Conservation (phyloP, 2,113 vertebrate genomes). For the Chaetodon auriga region DNA sequence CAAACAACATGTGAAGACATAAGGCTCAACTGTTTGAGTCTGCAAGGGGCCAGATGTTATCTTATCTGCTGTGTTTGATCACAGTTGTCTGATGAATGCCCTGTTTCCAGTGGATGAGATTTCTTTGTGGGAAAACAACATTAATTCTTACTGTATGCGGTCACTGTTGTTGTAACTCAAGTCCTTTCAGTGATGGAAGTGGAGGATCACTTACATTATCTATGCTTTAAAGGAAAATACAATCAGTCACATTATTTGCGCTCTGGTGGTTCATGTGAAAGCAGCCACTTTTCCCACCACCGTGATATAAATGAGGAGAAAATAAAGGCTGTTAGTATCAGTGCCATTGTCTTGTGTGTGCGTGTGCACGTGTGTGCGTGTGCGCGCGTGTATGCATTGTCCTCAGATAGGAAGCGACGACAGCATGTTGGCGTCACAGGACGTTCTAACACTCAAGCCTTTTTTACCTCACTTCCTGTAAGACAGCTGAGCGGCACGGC, state of each 20-base stretch:
- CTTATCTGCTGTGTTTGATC: constrained; percentile 60
- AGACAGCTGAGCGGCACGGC: constrained; percentile 39
- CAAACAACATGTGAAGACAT: constrained; percentile 20
- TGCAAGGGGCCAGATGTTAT: constrained; percentile 44
- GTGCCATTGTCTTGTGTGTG: constrained; percentile 41
- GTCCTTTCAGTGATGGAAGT: constrained; percentile 10
- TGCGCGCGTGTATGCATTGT: constrained; percentile 35
- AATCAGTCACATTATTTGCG: constrained; percentile 31
- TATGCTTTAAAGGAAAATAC: constrained; percentile 21
- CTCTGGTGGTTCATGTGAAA: constrained; percentile 28
- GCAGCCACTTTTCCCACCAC: neutral
- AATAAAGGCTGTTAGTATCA: constrained; percentile 33
- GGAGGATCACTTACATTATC: neutral
- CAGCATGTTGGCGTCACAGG: constrained; percentile 62
- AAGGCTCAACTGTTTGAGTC: constrained; percentile 2
- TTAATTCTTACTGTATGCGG: constrained; percentile 23
- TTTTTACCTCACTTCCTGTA: constrained; percentile 70
- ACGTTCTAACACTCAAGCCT: constrained; percentile 57
- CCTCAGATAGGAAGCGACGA: constrained; percentile 54
- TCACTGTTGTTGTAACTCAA: constrained; percentile 15
- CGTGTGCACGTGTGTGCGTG: constrained; percentile 7
- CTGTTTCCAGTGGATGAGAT: constrained; percentile 32
- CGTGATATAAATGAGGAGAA: neutral
- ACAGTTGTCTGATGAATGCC: constrained; percentile 34
- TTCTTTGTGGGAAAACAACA: constrained; percentile 23